phyloP scores from a whole-genome alignment of 2,888 invertebrate species.

The Drosophila cyrtoloma region DNA sequence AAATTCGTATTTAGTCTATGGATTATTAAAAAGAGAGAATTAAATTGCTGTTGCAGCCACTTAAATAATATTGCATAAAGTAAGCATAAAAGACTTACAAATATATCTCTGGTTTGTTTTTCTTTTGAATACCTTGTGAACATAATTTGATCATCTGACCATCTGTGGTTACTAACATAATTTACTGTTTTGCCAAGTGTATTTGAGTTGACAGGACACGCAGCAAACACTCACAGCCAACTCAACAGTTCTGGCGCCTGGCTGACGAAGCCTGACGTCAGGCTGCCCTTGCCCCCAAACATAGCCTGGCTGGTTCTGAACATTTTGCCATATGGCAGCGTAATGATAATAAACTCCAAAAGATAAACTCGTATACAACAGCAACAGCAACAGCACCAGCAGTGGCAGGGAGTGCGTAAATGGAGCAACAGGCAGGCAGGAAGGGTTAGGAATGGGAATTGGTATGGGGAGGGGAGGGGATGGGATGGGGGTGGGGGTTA shows the following conservation, averaged over 20 bases:
- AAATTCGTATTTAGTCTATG: not conserved
- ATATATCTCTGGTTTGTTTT: accelerated
- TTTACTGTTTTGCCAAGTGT: conserved; percentile 25
- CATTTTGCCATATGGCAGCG: conserved; percentile 81
- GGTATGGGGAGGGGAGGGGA: not conserved
- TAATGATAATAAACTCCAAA: conserved; percentile 83
- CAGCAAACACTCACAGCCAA: not conserved
- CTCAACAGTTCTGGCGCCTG: conserved; percentile 68
- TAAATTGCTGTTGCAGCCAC: too few relatives aligned
- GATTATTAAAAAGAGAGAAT: too few relatives aligned
- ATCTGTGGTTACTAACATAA: not conserved
- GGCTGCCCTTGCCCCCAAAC: conserved; percentile 15
- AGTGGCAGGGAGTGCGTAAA: not conserved
- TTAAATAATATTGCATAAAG: not conserved
- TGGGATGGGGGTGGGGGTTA: not conserved
- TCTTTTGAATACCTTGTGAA: not conserved
- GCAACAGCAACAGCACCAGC: not conserved
- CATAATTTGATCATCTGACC: not conserved
- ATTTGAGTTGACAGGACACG: conserved; percentile 15
- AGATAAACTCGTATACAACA: conserved; percentile 60
- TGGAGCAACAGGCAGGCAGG: not conserved
- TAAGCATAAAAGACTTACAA: not conserved
- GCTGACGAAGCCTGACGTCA: conserved; percentile 63
- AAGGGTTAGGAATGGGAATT: not conserved
- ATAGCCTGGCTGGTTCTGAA: conserved; percentile 43